A percentile compares a stretch with the other conserved stretches of the same genome.
These are phyloP conservation scores for Narcine bancroftii DNA, from an alignment of 2,113 vertebrate genomes.

Conservation along the genomic window DNA sequence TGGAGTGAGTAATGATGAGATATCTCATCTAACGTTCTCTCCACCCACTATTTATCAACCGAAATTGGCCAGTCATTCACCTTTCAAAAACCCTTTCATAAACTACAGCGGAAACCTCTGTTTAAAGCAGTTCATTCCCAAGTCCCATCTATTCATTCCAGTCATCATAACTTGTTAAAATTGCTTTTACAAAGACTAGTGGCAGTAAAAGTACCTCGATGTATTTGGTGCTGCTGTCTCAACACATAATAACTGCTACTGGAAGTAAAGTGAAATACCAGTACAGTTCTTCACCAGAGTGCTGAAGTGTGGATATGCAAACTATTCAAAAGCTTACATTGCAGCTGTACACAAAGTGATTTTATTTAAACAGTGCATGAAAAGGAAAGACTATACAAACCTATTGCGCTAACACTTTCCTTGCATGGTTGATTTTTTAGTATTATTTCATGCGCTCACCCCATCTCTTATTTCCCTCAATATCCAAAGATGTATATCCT, in stretches of 20 bases:
- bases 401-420: too few relatives aligned
- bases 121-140: not conserved
- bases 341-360: not conserved
- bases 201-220: not conserved
- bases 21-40: not conserved
- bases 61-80: not conserved
- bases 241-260: not conserved
- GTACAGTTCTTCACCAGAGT: not conserved
- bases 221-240: not conserved
- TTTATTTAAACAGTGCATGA: not conserved
- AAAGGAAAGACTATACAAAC: too few relatives aligned
- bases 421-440: too few relatives aligned
- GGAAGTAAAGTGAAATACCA: not conserved
- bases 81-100: not conserved
- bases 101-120: not conserved
- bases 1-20: conserved; percentile 77
- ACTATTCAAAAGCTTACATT: not conserved
- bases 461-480: too few relatives aligned
- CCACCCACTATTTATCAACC: not conserved
- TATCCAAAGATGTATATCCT: too few relatives aligned
- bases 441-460: too few relatives aligned
- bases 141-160: not conserved
- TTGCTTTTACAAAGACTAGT: not conserved
- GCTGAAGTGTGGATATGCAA: not conserved
- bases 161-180: conserved; percentile 30